Evolutionary conservation across 1,140 invertebrate species (phyloP).

Genomic region (Chironomus tepperi): DNA sequence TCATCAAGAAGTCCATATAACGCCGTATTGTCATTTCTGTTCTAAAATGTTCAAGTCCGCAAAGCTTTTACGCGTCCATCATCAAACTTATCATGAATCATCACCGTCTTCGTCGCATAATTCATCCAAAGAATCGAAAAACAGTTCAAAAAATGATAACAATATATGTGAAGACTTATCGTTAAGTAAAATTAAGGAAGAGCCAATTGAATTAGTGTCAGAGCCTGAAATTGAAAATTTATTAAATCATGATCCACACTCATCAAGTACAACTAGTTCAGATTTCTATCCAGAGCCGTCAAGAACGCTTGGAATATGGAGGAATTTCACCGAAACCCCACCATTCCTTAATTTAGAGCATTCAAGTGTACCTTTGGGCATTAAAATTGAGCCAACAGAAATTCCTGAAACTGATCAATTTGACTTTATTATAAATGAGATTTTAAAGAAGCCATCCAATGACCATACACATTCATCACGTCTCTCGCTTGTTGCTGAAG

Average conservation of each 20-base stretch:
- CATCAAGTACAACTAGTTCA: background rate
- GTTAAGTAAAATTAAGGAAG: slow-evolving; percentile 3
- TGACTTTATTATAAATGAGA: slow-evolving; percentile 17
- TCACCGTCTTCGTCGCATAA: background rate
- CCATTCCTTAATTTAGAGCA: slow-evolving; percentile 1
- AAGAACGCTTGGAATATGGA: background rate
- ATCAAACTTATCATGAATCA: background rate
- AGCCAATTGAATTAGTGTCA: slow-evolving; percentile 16
- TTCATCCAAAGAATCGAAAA: background rate
- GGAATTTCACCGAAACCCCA: slow-evolving; percentile 7
- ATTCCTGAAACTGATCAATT: slow-evolving; percentile 20
- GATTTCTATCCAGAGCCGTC: slow-evolving; percentile 8
- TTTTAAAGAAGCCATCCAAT: slow-evolving; percentile 1
- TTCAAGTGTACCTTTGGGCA: background rate
- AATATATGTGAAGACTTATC: slow-evolving; percentile 6
- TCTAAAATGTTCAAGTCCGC: background rate
- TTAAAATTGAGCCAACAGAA: background rate
- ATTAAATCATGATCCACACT: slow-evolving; percentile 1
- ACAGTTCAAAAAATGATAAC: background rate
- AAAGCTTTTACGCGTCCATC: slow-evolving; percentile 11
- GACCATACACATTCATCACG: background rate
- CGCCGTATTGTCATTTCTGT: background rate
- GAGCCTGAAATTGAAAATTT: slow-evolving; percentile 20
- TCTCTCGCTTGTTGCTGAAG: slow-evolving; percentile 1
- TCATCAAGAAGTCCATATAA: background rate